Percentiles rank a stretch among this genome's conserved stretches.
Conservation (phyloP, 2,888 invertebrate genomes). For the Morpho deidamia region DNA sequence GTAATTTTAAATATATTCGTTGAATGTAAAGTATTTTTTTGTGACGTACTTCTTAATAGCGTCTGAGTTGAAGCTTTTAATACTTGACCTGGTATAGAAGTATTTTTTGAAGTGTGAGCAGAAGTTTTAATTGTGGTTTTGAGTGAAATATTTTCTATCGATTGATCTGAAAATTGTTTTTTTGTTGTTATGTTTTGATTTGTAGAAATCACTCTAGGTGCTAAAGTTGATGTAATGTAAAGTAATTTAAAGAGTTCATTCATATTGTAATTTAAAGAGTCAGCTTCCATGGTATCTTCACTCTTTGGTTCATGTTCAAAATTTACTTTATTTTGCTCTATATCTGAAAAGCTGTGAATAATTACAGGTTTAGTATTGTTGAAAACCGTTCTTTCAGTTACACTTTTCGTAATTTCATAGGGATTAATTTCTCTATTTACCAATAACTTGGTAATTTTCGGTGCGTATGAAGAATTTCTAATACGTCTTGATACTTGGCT, state of each 20-base stretch:
- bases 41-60: too few species aligned
- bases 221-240: too few species aligned
- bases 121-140: neutral
- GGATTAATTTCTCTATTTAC: too few species aligned
- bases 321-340: neutral
- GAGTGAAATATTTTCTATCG: neutral
- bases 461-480: neutral
- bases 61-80: neutral
- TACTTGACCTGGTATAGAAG: neutral
- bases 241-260: conserved; percentile 36
- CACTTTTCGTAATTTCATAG: too few species aligned
- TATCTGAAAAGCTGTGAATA: neutral
- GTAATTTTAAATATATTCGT: neutral
- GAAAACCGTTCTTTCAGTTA: too few species aligned
- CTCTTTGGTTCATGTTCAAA: neutral
- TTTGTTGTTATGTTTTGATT: neutral
- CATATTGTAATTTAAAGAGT: conserved; percentile 30
- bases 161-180: neutral
- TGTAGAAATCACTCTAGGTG: neutral
- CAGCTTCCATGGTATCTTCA: conserved; percentile 3
- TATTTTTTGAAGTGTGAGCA: neutral
- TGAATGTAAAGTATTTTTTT: neutral
- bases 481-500: neutral
- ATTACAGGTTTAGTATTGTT: too few species aligned
- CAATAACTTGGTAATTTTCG: too few species aligned